These are phyloP conservation scores for Yponomeuta malinellus DNA, from an alignment of 2,888 invertebrate genomes.

Conservation along the genomic window DNA sequence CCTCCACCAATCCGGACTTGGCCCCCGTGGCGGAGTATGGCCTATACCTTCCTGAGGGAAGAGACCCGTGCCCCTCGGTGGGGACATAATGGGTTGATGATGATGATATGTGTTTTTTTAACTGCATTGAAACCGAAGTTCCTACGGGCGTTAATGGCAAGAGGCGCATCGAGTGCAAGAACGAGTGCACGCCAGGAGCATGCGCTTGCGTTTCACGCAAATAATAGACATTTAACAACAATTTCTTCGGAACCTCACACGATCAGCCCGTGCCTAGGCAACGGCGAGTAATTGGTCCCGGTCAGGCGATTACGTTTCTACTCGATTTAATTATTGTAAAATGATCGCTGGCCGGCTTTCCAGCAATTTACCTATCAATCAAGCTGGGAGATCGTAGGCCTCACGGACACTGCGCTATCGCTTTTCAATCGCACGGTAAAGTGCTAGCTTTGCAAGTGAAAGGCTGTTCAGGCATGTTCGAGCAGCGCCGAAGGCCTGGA, in stretches of 20 bases:
- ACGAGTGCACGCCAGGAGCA: conserved; percentile 41
- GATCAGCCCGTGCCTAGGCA: conserved; percentile 67
- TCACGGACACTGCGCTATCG: conserved; percentile 37
- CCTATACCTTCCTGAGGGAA: too few relatives aligned
- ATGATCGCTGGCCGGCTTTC: conserved; percentile 70
- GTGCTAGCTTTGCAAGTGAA: conserved; percentile 34
- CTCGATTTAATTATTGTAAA: conserved; percentile 73
- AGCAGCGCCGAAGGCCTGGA: conserved; percentile 17
- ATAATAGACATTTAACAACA: conserved; percentile 58
- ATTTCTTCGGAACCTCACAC: conserved; percentile 61
- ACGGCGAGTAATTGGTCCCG: conserved; percentile 64
- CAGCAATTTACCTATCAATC: conserved; percentile 75
- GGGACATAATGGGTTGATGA: too few relatives aligned
- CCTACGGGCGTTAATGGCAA: not conserved
- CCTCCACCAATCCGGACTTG: too few relatives aligned
- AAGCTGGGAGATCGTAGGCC: conserved; percentile 47
- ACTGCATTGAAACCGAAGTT: not conserved
- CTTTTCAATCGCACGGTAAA: conserved; percentile 45
- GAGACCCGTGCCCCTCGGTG: too few relatives aligned
- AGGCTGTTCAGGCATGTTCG: conserved; percentile 29
- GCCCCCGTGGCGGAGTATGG: too few relatives aligned
- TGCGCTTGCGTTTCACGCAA: conserved; percentile 60
- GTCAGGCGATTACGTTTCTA: conserved; percentile 75
- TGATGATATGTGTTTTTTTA: not conserved
- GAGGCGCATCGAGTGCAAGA: conserved; percentile 14